Base-by-base conservation (phyloP, 2,888 invertebrate species). In the Ormyrus thymus region DNA sequence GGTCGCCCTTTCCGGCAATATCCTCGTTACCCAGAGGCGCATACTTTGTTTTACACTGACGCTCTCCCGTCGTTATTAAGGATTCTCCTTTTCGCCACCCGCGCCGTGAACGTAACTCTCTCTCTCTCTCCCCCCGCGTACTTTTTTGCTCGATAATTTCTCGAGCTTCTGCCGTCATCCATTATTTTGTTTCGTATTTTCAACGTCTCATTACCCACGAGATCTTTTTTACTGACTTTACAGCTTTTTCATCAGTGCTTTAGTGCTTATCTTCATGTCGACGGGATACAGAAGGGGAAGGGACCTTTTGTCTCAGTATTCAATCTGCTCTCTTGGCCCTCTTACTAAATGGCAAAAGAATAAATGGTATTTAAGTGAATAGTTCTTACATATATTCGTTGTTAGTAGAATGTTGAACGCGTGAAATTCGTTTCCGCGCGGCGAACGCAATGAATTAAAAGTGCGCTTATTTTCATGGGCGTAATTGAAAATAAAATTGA, bases 61-160 rank as follows among this genome's bases (percentile, higher is more conserved):
- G 50, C 64, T 64, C 29, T 29, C 64, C 9, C 64, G 15, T 64
- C 64, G 64, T 64, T 64, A 64, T 64, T 64, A 64, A 50, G 64
- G 48, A 64, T 46, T 64, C 64, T 48, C 64, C 50, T 13, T 64
- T 50, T 50, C 50, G 13, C 64, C 50, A 9, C 48, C 50, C 13
- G 7, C 64, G 13, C 46, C n/a, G n/a, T 13, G 1, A 46, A 5
- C 6, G 48, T 48, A 5, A 11, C 48, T 7, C 50, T 9, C 13
- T 13, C 50, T 50, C 15, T 6, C 13, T 29, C 29, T n/a, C n/a
- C 29, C 1, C 29, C 29, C 29, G 29, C 29, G 1, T 29, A 29
- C 29, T 10, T 50, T 64, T 64, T 50, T 48, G 15, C 64, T 13
- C 13, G 50, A 48, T 64, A 64, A 48, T 64, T 64, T 64, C 9